phyloP scores from a whole-genome alignment of 1,140 invertebrate genomes.

The Orchesella cincta region DNA sequence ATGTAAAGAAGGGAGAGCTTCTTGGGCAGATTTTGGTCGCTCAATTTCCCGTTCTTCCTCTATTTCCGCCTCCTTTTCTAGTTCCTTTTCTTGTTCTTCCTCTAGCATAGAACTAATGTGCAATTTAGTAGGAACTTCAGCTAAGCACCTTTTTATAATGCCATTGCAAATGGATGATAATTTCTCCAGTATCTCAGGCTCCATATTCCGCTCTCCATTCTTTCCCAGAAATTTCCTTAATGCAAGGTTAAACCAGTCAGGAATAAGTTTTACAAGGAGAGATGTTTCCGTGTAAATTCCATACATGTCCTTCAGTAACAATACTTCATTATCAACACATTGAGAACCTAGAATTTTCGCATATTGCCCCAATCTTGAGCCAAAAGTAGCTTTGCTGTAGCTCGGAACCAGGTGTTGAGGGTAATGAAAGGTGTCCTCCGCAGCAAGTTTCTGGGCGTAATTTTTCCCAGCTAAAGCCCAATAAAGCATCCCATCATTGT shows the following conservation, averaged over 20 bases:
- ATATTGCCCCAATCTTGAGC: neutral
- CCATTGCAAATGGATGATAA: too few relatives aligned
- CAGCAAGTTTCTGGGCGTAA: conserved; percentile 22
- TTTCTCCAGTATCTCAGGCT: too few relatives aligned
- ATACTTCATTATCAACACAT: neutral
- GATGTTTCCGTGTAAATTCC: neutral
- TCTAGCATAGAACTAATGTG: too few relatives aligned
- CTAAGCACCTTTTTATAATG: too few relatives aligned
- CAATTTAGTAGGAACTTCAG: too few relatives aligned
- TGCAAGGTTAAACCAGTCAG: conserved; percentile 19
- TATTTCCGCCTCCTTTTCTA: conserved; percentile 44
- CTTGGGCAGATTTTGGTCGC: neutral
- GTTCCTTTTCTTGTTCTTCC: conserved; percentile 47
- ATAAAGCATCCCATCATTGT: conserved; percentile 32
- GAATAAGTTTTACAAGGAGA: neutral
- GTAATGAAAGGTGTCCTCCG: neutral
- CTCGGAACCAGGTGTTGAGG: neutral
- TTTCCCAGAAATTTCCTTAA: too few relatives aligned
- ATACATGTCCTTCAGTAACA: neutral
- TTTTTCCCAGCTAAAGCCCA: conserved; percentile 29
- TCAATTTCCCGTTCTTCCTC: neutral
- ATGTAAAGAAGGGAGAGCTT: neutral
- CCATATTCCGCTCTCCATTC: too few relatives aligned
- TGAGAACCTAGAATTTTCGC: neutral
- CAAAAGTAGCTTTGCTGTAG: neutral